Evolutionary conservation across 2,888 invertebrate genomes (phyloP), one percentile per base, ranked within the genome.

Genomic region (Dynastes tityus): DNA sequence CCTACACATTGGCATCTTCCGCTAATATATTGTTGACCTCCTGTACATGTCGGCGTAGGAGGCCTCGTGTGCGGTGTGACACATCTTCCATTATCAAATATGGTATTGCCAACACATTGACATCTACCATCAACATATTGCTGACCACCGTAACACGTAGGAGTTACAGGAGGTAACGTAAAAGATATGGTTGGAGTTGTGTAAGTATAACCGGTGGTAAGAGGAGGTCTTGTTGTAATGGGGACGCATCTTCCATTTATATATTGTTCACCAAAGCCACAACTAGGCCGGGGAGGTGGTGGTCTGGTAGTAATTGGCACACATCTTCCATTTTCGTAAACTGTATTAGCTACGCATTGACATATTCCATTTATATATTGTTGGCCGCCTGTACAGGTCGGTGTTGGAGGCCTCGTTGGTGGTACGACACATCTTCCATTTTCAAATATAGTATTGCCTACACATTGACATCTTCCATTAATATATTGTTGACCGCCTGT

Each of bases 391-490:
- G 16, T 37, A 37, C 74, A 74, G 16, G 70, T 37, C 29, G 70
- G 58, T 9, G 61, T 32, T 16, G 77, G 55, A 32, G 77, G 77
- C 11, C 53, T 40, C 37, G 77, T 77, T 8, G 75, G 22, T 16
- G 49, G 29, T 11, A n/a, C n/a, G 27, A 61, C 63, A 40, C 78
- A 78, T 67, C 65, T 58, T 16, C 68, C 75, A 53, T 78, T 78
- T 58, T 75, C 67, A 27, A 64, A 70, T 9, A 40, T 51, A 1
- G 51, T 58, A 13, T 65, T 65, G 11, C n/a, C 22, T n/a, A 45
- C n/a, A 13, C 77, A 77, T 49, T 55, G 70, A 16, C 78, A 78
- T 53, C 78, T 78, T 78, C 78, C 78, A 27, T 73, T 75, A 8
- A 78, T 53, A n/a, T 51, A 78, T 29, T 65, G 65, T 51, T 78